Base-by-base conservation (phyloP, 2,113 vertebrate genomes). In the Todiramphus saurophagus region DNA sequence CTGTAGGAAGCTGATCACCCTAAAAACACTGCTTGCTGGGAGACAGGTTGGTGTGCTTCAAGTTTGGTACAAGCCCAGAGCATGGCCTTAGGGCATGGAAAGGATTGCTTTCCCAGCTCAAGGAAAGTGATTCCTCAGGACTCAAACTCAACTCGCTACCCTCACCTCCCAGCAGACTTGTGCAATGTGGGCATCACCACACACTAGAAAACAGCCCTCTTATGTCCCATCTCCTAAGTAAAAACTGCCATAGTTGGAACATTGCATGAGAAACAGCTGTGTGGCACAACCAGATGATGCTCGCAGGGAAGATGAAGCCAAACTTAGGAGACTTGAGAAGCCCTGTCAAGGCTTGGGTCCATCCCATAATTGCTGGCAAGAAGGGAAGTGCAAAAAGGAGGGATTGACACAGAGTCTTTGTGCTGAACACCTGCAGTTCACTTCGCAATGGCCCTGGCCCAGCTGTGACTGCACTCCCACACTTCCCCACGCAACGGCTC, bases 161-260 rank as follows among this genome's bases (percentile, higher is more conserved):
- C 21, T 62, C 62, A 73, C 33, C 67, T 68, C 39, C n/a, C 55
- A 83, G 35, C 8, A 59, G 10, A 70, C 33, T 31, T 53, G 9
- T 14, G 21, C 41, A 44, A 68, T 0, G 0, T 9, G 23, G 81
- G 31, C 9, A 7, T 3, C 41, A 76, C 13, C 0, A 0, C 73
- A 55, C 24, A 62, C 24, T 24, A 94, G 56, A 67, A 83, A 87
- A 15, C 60, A 74, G 6, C 56, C 60, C 7, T 67, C 31, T 50
- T 8, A 10, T 5, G 7, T 11, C 68, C 17, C 28, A 23, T 16
- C 50, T 66, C 37, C 41, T 20, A 28, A 51, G 7, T 21, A 37
- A 81, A 77, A n/a, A 2, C 19, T 76, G 35, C 43, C 9, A 0
- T 2, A 75, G 31, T 17, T 41, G 37, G 51, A 90, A 63, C n/a